Conservation (phyloP, 92 coral and sea anemone species). For the Phenganax marumi region DNA sequence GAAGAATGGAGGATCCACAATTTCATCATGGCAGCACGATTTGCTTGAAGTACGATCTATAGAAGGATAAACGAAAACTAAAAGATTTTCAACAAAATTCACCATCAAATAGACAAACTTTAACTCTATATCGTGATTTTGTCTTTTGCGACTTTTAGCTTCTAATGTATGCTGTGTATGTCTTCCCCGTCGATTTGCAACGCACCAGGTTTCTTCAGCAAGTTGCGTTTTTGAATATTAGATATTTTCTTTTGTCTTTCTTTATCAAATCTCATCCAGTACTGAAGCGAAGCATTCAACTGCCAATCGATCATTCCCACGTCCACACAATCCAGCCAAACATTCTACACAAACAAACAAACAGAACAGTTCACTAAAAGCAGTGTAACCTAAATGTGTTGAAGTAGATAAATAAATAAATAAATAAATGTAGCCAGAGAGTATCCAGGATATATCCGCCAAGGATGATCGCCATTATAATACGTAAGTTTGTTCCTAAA, state of each 20-base stretch:
- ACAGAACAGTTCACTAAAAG: not conserved
- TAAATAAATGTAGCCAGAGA: not conserved
- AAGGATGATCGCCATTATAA: too few relatives aligned
- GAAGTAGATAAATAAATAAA: not conserved
- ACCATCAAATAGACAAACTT: not conserved
- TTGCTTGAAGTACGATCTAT: conserved; percentile 10
- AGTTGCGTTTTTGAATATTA: conserved; percentile 16
- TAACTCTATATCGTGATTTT: not conserved
- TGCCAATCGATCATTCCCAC: conserved; percentile 84
- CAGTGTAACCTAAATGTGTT: not conserved
- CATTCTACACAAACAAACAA: conserved; percentile 51
- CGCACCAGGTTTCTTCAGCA: conserved; percentile 32
- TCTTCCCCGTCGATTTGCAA: not conserved
- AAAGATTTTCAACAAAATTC: not conserved
- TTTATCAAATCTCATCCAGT: conserved; percentile 65
- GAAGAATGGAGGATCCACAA: conserved; percentile 76
- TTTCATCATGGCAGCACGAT: not conserved
- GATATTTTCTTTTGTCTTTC: conserved; percentile 35
- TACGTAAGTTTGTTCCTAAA: too few relatives aligned
- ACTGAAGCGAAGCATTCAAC: conserved; percentile 67
- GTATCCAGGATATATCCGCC: not conserved
- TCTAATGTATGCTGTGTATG: not conserved
- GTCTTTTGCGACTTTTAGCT: not conserved
- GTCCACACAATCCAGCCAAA: conserved; percentile 80
- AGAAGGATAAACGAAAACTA: not conserved